phyloP scores from a whole-genome alignment of 2,797 vertebrate species.

The Macroramphosus scolopax region DNA sequence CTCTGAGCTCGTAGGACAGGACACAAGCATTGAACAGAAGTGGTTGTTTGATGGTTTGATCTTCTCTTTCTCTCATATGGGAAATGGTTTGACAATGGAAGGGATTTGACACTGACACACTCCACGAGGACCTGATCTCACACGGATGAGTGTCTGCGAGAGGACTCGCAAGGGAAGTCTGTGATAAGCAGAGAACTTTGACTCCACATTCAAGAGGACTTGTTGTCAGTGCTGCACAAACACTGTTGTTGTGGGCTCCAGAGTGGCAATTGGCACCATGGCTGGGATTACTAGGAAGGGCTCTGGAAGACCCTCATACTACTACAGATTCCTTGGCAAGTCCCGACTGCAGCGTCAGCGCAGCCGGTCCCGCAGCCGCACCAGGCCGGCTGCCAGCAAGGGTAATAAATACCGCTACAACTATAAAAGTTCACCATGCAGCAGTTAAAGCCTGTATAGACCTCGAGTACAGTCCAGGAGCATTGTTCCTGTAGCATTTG shows the following conservation, averaged over 20 bases:
- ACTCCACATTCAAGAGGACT: constrained; percentile 26
- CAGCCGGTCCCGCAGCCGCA: constrained; percentile 94
- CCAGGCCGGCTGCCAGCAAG: constrained; percentile 82
- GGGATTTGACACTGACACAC: constrained; percentile 26
- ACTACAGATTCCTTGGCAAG: constrained; percentile 94
- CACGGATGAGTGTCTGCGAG: constrained; percentile 21
- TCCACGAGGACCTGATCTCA: constrained; percentile 20
- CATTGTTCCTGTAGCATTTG: too few relatives aligned
- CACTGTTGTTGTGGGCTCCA: constrained; percentile 3
- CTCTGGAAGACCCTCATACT: constrained; percentile 92
- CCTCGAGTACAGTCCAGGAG: background rate
- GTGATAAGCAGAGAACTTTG: constrained; percentile 23
- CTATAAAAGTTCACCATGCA: constrained; percentile 25
- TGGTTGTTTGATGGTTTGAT: constrained; percentile 44
- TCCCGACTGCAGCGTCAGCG: constrained; percentile 94
- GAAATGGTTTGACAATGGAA: constrained; percentile 30
- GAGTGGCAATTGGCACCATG: constrained; percentile 73
- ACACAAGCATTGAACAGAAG: constrained; percentile 36
- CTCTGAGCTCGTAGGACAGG: constrained; percentile 44
- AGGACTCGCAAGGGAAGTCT: constrained; percentile 20
- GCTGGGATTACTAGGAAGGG: constrained; percentile 90
- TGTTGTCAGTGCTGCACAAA: constrained; percentile 8
- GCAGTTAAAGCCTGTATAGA: background rate
- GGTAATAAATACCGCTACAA: constrained; percentile 77
- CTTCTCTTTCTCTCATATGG: constrained; percentile 15